Evolutionary conservation across 2,888 invertebrate species (phyloP).

Genomic region (Ichneumoninae sp.): DNA sequence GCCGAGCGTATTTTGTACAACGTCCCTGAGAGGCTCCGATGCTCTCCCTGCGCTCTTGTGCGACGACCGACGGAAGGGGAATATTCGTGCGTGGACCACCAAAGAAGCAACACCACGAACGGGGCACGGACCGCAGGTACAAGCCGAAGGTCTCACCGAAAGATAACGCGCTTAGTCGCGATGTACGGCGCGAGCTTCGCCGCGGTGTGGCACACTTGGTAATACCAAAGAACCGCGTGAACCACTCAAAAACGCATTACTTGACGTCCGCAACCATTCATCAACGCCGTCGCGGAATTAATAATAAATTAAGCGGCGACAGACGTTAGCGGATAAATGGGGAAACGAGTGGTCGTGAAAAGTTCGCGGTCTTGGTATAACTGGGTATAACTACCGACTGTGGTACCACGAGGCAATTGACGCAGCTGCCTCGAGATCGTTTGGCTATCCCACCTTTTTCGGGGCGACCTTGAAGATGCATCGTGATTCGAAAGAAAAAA

Average conservation of each 20-base stretch:
- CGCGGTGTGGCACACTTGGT: not conserved
- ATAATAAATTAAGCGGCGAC: conserved; percentile 77
- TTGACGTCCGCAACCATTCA: conserved; percentile 68
- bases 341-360: conserved; percentile 45
- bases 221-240: conserved; percentile 42
- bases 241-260: conserved; percentile 73
- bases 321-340: conserved; percentile 66
- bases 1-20: conserved; percentile 68
- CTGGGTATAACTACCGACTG: not conserved
- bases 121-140: conserved; percentile 35
- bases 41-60: conserved; percentile 56
- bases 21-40: conserved; percentile 44
- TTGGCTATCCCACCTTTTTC: not conserved
- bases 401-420: not conserved
- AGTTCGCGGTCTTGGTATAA: conserved; percentile 17
- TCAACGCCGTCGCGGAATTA: conserved; percentile 74
- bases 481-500: not conserved
- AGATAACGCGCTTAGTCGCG: conserved; percentile 64
- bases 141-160: conserved; percentile 27
- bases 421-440: conserved; percentile 8
- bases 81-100: conserved; percentile 79
- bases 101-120: conserved; percentile 70
- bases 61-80: conserved; percentile 71
- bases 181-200: conserved; percentile 35
- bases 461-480: not conserved